These are phyloP conservation scores for Oplegnathus fasciatus DNA, from an alignment of 2,113 vertebrate genomes.

Conservation along the genomic window DNA sequence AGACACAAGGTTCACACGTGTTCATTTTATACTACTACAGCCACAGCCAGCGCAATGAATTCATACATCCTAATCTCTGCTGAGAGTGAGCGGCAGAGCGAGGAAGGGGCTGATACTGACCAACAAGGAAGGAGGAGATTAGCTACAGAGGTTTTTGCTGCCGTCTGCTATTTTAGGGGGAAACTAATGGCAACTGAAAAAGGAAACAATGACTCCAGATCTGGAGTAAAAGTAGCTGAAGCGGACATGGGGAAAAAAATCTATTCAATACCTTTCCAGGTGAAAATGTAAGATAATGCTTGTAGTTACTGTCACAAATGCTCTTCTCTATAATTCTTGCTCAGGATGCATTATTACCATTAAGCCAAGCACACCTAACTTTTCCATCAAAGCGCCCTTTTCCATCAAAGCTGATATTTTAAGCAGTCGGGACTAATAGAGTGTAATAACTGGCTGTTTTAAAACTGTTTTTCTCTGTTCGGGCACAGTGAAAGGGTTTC, in stretches of 20 bases:
- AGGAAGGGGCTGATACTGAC: conserved; percentile 52
- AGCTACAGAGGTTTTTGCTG: conserved; percentile 64
- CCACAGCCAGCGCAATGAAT: conserved; percentile 47
- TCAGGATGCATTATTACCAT: conserved; percentile 39
- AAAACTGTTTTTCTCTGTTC: conserved; percentile 24
- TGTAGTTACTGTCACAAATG: conserved; percentile 40
- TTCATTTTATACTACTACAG: conserved; percentile 46
- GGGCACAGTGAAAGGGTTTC: conserved; percentile 36
- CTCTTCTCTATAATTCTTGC: conserved; percentile 20
- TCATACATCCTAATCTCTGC: conserved; percentile 67
- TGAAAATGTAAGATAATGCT: conserved; percentile 69
- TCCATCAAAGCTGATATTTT: conserved; percentile 63
- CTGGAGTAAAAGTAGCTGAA: conserved; percentile 25
- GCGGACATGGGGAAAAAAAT: background rate
- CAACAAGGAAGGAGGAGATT: conserved; percentile 63
- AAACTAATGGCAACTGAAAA: conserved; percentile 55
- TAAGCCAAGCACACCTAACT: conserved; percentile 34
- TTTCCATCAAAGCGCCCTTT: conserved; percentile 57
- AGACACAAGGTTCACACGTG: conserved; percentile 35
- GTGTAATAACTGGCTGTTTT: conserved; percentile 51
- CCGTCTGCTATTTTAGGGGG: conserved; percentile 59
- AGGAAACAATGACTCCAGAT: conserved; percentile 58
- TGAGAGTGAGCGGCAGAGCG: conserved; percentile 63
- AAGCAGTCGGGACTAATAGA: conserved; percentile 40
- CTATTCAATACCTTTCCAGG: conserved; percentile 53